Evolutionary conservation across 30 jellyfish, hydroid and myxozoan species (phyloP).

Genomic region (Pseudorhiza aurosa): DNA sequence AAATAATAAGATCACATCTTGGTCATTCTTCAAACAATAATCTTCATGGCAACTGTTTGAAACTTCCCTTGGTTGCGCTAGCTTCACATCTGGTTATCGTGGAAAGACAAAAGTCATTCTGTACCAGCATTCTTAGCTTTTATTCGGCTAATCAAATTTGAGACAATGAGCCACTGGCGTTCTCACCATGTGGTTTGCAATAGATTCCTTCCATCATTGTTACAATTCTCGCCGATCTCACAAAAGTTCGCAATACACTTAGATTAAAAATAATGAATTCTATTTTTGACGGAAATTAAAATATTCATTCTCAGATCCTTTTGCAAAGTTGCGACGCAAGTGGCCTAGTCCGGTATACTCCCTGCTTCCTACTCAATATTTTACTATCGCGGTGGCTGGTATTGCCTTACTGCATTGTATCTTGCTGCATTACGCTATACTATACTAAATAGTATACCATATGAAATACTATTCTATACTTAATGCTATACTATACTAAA

Average conservation of each 20-base stretch:
- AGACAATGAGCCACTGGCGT: constrained; percentile 25
- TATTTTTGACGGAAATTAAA: constrained; percentile 44
- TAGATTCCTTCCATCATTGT: constrained; percentile 21
- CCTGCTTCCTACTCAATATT: no score
- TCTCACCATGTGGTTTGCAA: constrained; percentile 42
- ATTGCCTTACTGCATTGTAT: no score
- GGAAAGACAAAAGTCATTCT: constrained; percentile 27
- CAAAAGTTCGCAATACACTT: constrained; percentile 36
- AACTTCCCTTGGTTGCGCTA: constrained; percentile 23
- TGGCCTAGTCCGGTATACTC: not conserved
- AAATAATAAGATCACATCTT: constrained; percentile 33
- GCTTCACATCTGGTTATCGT: constrained; percentile 51
- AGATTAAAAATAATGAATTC: constrained; percentile 19
- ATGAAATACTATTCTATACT: no score
- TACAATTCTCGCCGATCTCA: constrained; percentile 7
- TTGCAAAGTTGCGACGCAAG: constrained; percentile 13
- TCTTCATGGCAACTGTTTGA: constrained; percentile 23
- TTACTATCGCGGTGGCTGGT: no score
- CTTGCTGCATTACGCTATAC: no score
- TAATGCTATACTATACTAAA: no score
- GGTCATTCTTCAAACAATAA: constrained; percentile 31
- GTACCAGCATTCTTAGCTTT: constrained; percentile 11
- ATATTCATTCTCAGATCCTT: not conserved
- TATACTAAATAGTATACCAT: no score
- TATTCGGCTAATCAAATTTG: constrained; percentile 26